Base-by-base conservation (phyloP, 2,888 invertebrate genomes). In the Pristionchus entomophagus region DNA sequence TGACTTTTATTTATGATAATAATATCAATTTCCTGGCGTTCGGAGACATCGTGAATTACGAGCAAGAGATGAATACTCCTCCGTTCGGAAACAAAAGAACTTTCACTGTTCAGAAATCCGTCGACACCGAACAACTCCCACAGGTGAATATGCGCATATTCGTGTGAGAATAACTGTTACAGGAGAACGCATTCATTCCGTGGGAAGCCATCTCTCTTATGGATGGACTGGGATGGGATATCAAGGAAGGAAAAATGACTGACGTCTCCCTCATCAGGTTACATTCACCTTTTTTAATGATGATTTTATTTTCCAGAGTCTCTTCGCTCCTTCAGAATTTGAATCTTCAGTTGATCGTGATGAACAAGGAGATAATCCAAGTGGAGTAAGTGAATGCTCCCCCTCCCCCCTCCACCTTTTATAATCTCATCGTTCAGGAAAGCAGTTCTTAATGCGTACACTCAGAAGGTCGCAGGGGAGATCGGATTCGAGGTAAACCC, bases 141-240 rank as follows among this genome's bases (percentile, higher is more conserved):
- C 22, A 38, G 82, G 82, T 59, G 32, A 53, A 35, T 17, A 41
- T 8, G 2, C 29, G 1, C 22, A 12, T 35, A 35, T 38, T 41
- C n/a, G 12, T 35, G 12, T 59, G 12, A 41, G n/a, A 14, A 10
- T 51, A 8, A 26, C 10, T 8, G 3, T 59, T 59, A 0, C 14
- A 82, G 82, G 82, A 19, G 41, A 59, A 82, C 29, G 59, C 59
- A 26, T 56, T 82, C 29, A 38, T 59, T 59, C 82, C 82, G 14
- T 82, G 82, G 82, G 82, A 82, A 38, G n/a, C 82, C 4, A 8
- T 51, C 14, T 82, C 82, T 26, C 38, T 82, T 6, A 45, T 59
- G 38, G 82, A 82, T 59, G 82, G 82, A n/a, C 82, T 82, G 6
- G 82, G 82, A 59, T 82, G 82, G 82, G 45, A 59, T 59, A 38